Percentiles rank a stretch among this genome's conserved stretches.
These are phyloP conservation scores for Karalla daura DNA, from an alignment of 2,797 vertebrate species.

Conservation along the genomic window DNA sequence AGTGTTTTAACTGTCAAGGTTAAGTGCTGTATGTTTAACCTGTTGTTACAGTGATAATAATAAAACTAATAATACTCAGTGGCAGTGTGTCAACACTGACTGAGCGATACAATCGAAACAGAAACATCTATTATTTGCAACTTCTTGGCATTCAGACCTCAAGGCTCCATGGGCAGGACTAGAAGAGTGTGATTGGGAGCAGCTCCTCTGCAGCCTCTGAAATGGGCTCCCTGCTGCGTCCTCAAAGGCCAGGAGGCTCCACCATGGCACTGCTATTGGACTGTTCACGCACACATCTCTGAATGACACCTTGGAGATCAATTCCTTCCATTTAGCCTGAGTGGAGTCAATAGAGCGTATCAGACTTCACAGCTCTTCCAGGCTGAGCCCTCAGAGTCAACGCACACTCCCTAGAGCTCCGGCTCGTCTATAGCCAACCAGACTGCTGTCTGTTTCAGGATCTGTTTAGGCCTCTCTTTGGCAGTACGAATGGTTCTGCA, in stretches of 20 bases:
- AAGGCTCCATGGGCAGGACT: conserved; percentile 5
- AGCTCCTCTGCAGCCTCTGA: neutral
- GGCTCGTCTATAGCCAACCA: conserved; percentile 23
- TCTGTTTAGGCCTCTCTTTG: conserved; percentile 32
- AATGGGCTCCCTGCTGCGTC: conserved; percentile 33
- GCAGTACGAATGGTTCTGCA: too few species aligned
- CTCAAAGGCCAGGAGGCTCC: conserved; percentile 41
- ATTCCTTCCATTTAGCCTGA: conserved; percentile 61
- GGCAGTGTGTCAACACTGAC: neutral
- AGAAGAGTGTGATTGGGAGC: neutral
- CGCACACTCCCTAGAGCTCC: conserved; percentile 31
- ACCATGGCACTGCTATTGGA: conserved; percentile 18
- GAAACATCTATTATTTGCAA: neutral
- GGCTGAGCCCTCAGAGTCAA: conserved; percentile 41
- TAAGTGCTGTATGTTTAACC: too few species aligned
- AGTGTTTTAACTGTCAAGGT: too few species aligned
- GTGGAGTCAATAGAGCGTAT: conserved; percentile 55
- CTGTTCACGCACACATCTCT: conserved; percentile 45
- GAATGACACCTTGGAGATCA: conserved; percentile 65
- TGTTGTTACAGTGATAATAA: too few species aligned
- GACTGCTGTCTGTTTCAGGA: neutral
- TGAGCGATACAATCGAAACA: too few species aligned
- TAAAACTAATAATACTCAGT: too few species aligned
- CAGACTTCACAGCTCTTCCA: conserved; percentile 46
- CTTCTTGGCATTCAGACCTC: conserved; percentile 4